phyloP scores from a whole-genome alignment of 2,888 invertebrate genomes.

The Drosophila ochracea region DNA sequence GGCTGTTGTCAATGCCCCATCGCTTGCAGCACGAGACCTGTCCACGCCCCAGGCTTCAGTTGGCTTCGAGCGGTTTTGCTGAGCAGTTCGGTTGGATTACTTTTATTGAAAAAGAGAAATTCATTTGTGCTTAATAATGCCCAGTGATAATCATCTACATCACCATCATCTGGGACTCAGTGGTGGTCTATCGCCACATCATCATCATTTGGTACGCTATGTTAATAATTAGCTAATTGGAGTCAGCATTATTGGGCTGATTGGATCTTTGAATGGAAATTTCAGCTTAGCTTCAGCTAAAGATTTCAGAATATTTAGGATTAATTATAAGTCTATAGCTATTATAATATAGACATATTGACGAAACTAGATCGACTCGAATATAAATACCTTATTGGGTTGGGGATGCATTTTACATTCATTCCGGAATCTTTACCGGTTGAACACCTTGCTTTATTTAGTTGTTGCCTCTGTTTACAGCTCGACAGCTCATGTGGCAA shows the following conservation, averaged over 20 bases:
- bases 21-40: conserved; percentile 9
- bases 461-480: conserved; percentile 34
- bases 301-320: background rate
- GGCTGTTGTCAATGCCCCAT: conserved; percentile 55
- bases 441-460: background rate
- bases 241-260: background rate
- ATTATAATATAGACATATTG: background rate
- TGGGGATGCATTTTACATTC: background rate
- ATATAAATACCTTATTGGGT: background rate
- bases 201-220: conserved; percentile 82
- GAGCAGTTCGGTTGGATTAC: conserved; percentile 39
- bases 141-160: conserved; percentile 81
- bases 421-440: background rate
- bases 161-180: conserved; percentile 77
- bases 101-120: background rate
- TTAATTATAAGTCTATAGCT: background rate
- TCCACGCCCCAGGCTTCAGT: conserved; percentile 50
- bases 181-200: conserved; percentile 82
- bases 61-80: conserved; percentile 36
- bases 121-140: conserved; percentile 65
- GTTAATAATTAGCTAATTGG: background rate
- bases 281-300: background rate
- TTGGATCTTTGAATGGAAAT: background rate
- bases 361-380: background rate
- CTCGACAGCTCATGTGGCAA: conserved; percentile 73